Conservation (phyloP, 1,140 invertebrate species). For the Drosophila murphyi region DNA sequence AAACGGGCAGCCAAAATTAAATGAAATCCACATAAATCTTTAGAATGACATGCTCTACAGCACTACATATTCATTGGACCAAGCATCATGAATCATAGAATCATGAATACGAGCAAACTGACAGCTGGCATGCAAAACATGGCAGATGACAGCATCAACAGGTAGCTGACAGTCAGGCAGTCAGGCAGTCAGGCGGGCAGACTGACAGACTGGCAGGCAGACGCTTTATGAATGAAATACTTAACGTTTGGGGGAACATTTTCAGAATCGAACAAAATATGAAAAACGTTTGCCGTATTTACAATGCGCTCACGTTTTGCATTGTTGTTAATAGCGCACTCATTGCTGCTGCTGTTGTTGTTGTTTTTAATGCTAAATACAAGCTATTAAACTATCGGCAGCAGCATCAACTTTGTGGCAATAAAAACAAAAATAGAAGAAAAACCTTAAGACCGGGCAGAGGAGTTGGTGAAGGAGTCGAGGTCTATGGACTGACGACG, state of each 20-base stretch:
- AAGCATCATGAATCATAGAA: slow-evolving; percentile 15
- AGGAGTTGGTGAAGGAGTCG: neutral
- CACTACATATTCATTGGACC: neutral
- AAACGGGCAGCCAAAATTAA: neutral
- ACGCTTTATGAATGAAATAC: slow-evolving; percentile 39
- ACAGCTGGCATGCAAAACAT: slow-evolving; percentile 35
- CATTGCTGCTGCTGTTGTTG: slow-evolving; percentile 23
- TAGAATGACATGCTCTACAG: neutral
- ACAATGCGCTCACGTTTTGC: slow-evolving; percentile 49
- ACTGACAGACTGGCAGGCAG: neutral
- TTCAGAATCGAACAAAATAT: neutral
- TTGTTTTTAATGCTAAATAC: slow-evolving; percentile 32
- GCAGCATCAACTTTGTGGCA: slow-evolving; percentile 21
- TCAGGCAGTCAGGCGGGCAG: neutral
- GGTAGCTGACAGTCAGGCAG: neutral
- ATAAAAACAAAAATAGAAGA: neutral
- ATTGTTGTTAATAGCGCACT: slow-evolving; percentile 27
- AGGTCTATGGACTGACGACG: slow-evolving; percentile 22
- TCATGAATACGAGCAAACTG: slow-evolving; percentile 12
- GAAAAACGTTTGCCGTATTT: slow-evolving; percentile 40
- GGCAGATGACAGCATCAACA: slow-evolving; percentile 25
- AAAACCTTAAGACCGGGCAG: neutral
- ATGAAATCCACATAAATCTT: neutral
- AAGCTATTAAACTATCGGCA: slow-evolving; percentile 45
- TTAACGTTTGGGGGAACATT: neutral